Evolutionary conservation across 2,888 invertebrate genomes (phyloP).

Genomic region (Agriopis marginaria): DNA sequence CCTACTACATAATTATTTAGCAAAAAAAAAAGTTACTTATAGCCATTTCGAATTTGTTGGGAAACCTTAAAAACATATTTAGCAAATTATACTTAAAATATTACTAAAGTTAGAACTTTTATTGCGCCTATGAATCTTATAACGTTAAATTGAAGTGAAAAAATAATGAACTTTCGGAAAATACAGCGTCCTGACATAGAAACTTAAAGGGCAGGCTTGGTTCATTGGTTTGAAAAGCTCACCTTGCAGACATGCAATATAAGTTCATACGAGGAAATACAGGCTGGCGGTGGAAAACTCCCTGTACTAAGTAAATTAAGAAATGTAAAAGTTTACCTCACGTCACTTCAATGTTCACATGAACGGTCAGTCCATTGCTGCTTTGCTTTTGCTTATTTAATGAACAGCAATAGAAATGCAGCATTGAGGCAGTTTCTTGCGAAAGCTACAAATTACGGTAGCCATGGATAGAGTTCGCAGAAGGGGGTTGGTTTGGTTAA

Average conservation of each 20-base stretch:
- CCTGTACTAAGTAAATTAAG: slow-evolving; percentile 35
- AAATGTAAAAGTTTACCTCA: slow-evolving; percentile 6
- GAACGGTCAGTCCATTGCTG: slow-evolving; percentile 48
- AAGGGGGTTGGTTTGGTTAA: slow-evolving; percentile 45
- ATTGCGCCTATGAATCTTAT: background rate
- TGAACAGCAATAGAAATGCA: background rate
- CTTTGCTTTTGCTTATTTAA: slow-evolving; percentile 1
- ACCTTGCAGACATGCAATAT: slow-evolving; percentile 76
- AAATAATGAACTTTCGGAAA: slow-evolving; percentile 33
- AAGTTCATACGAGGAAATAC: slow-evolving; percentile 63
- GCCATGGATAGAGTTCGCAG: slow-evolving; percentile 44
- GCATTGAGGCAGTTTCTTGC: slow-evolving; percentile 23
- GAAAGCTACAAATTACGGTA: background rate
- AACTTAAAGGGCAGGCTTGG: slow-evolving; percentile 54
- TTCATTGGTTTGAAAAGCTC: slow-evolving; percentile 74
- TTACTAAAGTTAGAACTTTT: too few relatives aligned
- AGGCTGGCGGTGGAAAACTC: slow-evolving; percentile 52
- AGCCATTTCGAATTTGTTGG: too few relatives aligned
- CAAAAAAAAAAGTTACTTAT: too few relatives aligned
- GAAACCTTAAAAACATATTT: too few relatives aligned
- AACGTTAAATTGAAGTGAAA: background rate
- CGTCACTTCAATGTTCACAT: background rate
- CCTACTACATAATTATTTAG: too few relatives aligned
- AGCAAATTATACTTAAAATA: too few relatives aligned
- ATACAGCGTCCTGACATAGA: slow-evolving; percentile 41